These are phyloP conservation scores for Struthidea cinerea DNA, from an alignment of 2,113 vertebrate species.

Conservation along the genomic window DNA sequence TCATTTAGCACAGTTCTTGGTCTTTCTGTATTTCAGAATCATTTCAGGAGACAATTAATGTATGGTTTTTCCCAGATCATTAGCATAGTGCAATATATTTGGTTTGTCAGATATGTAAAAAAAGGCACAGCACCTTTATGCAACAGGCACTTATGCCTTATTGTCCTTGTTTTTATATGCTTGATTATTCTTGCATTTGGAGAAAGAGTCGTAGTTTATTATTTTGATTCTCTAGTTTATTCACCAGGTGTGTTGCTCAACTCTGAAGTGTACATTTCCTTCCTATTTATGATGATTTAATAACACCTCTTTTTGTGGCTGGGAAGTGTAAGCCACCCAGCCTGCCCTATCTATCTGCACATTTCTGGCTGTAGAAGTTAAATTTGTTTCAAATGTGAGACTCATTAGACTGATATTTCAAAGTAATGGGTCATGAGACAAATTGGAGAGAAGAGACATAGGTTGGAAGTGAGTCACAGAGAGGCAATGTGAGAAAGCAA, in stretches of 20 bases:
- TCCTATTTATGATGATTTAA: neutral
- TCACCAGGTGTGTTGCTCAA: neutral
- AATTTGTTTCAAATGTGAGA: neutral
- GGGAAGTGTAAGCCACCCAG: neutral
- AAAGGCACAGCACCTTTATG: neutral
- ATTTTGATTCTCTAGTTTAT: slow-evolving; percentile 15
- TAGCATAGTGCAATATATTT: neutral
- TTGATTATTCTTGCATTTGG: neutral
- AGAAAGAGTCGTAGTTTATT: neutral
- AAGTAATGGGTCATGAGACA: neutral
- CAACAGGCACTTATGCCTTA: neutral
- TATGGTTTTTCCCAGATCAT: neutral
- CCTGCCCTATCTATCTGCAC: neutral
- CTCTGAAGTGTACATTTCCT: neutral
- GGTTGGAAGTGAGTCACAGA: neutral
- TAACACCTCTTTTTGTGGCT: neutral
- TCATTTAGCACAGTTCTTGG: neutral
- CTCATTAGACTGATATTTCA: neutral
- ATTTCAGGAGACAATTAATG: neutral
- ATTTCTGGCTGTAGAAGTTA: neutral
- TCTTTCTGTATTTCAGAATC: neutral
- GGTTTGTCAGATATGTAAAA: neutral
- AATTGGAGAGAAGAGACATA: neutral
- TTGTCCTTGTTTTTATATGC: neutral
- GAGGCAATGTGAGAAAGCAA: neutral